Base-by-base conservation (phyloP, 2,888 invertebrate species). In the Andricus quercusramuli region DNA sequence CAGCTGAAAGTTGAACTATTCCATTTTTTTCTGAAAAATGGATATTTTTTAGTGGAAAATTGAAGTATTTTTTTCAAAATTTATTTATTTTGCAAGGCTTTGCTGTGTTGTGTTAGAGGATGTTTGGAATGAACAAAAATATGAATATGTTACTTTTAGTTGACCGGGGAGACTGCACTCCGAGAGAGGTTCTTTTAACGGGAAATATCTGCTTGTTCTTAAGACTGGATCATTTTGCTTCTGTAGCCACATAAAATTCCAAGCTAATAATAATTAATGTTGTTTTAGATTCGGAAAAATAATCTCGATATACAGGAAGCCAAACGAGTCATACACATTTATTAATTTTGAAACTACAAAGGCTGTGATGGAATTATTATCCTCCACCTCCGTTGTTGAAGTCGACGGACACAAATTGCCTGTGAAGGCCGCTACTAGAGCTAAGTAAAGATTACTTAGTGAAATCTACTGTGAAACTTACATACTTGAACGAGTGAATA, bases 311-410 rank as follows among this genome's bases (percentile, higher is more conserved):
- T 74, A 32, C 20, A 74, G 47, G 15, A 74, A 47, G 1, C 74
- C 74, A 29, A 70, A 70, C 11, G 74, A 74, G 29, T n/a, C 51
- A 32, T 74, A 74, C n/a, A 32, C 74, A 3, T 74, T 74, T n/a
- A 56, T 74, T n/a, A 74, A 74, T 74, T 74, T 32, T 20, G 56
- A 74, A 56, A 56, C 13, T 56, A n/a, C 74, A 0, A 74, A 37
- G 6, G 51, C 51, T 13, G 74, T 74, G 5, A n/a, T 29, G 6
- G n/a, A 47, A 29, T 74, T 74, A 74, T 56, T 74, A n/a, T 11
- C 29, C 4, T 20, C 13, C 1, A 74, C 20, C 22, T 1, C 32
- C 5, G 47, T 70, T 8, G 56, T 74, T 20, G 47, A 74, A 74
- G 9, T 74, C 1, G 74, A 74, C 5, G 51, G 51, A 29, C 20